Conservation (phyloP, 2,888 invertebrate genomes). For the Coenonympha arcania region DNA sequence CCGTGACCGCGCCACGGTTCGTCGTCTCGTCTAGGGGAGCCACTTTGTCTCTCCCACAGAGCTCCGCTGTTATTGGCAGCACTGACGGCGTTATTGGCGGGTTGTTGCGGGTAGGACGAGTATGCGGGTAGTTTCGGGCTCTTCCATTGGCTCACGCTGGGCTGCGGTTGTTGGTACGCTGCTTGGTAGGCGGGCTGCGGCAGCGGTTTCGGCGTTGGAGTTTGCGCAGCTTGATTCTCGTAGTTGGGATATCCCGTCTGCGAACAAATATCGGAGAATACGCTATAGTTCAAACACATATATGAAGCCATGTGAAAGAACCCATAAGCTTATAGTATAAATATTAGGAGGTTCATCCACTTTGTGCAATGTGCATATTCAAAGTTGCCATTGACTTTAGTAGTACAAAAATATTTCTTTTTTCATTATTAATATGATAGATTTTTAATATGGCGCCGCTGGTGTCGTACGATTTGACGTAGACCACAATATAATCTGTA, state of each 20-base stretch:
- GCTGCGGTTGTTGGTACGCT: slow-evolving; percentile 5
- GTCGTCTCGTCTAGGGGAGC: neutral
- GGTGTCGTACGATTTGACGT: no score
- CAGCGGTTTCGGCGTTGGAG: neutral
- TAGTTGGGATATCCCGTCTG: slow-evolving; percentile 23
- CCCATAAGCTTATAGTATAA: neutral
- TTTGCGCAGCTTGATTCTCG: neutral
- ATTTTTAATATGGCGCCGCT: no score
- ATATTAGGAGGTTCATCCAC: no score
- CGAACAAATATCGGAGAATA: slow-evolving; percentile 20
- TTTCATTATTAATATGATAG: no score
- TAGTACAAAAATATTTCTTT: no score
- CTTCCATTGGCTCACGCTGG: slow-evolving; percentile 5
- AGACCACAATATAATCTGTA: no score
- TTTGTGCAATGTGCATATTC: no score
- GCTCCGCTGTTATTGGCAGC: neutral
- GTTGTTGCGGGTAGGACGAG: slow-evolving; percentile 3
- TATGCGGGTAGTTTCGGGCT: neutral
- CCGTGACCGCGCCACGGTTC: neutral
- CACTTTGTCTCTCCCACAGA: neutral
- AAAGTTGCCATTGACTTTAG: no score
- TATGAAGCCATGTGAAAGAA: neutral
- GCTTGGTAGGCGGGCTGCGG: slow-evolving; percentile 1
- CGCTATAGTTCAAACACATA: slow-evolving; percentile 1
- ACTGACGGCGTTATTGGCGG: neutral